phyloP scores from a whole-genome alignment of 1,140 invertebrate species.

The Drosophila sp. region DNA sequence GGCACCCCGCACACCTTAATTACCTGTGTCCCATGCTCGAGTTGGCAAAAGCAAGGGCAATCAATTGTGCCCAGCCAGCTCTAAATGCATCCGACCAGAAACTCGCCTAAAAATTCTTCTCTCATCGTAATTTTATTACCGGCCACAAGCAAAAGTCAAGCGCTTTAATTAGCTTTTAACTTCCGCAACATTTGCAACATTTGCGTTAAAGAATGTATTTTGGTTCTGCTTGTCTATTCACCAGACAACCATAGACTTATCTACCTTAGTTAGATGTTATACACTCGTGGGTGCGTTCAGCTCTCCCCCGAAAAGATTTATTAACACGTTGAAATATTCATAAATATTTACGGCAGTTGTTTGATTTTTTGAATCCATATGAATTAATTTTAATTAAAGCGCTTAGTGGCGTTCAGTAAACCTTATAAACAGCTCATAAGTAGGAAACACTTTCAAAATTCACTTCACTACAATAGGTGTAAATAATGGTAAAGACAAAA shows the following conservation, averaged over 20 bases:
- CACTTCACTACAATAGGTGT: conserved; percentile 21
- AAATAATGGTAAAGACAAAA: conserved; percentile 39
- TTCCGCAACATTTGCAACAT: conserved; percentile 71
- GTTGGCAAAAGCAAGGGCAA: conserved; percentile 77
- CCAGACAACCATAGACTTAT: conserved; percentile 6
- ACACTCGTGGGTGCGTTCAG: conserved; percentile 67
- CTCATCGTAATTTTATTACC: conserved; percentile 70
- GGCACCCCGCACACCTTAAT: conserved; percentile 40
- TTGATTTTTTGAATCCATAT: conserved; percentile 69
- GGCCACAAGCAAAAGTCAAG: conserved; percentile 58
- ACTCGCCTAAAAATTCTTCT: conserved; percentile 58
- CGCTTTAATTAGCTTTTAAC: conserved; percentile 80
- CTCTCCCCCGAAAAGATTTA: conserved; percentile 64
- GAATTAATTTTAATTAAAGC: conserved; percentile 61
- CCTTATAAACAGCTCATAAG: conserved; percentile 35
- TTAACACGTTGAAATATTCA: conserved; percentile 57
- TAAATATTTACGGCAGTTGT: conserved; percentile 70
- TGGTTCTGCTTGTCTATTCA: conserved; percentile 46
- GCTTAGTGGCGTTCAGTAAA: conserved; percentile 47
- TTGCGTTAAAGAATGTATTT: conserved; percentile 61
- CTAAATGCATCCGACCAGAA: conserved; percentile 78
- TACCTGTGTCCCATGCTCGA: conserved; percentile 71
- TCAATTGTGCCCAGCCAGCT: conserved; percentile 64
- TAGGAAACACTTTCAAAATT: conserved; percentile 27
- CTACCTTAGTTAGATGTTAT: conserved; percentile 20